Evolutionary conservation across 2,797 vertebrate species (phyloP), one percentile per base, ranked within the genome.

Genomic region (Rhyacichthys aspro): DNA sequence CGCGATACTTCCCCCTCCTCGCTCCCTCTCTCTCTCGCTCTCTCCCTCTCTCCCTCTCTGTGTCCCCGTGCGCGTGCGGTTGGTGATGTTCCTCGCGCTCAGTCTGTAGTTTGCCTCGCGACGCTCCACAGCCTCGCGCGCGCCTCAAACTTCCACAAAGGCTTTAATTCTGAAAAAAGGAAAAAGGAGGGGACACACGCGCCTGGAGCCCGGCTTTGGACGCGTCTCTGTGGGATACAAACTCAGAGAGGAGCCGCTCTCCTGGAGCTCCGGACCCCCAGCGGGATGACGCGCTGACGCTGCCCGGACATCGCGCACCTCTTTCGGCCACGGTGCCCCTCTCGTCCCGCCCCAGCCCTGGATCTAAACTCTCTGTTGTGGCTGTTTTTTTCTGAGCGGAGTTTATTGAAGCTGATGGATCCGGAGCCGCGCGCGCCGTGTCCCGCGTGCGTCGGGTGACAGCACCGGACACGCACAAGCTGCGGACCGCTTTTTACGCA

Each of bases 341-440:
- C 17, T 5, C 5, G 5, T 8, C 11, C 43, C 11, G 17, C 18
- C 10, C 17, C 18, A 2, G 5, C 19, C 19, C 1, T 52, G 48
- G 48, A 52, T 52, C 48, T 52, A 52, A 33, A 11, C 8, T 1
- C 9, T 45, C n/a, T 28, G 23, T 5, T 28, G 23, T 5, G 4
- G 23, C 7, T 28, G 23, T 11, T 45, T 7, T 19, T 19, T 45
- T 23, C 10, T 10, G 17, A 11, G 9, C 17, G 23, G 23, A 90
- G 2, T 28, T 28, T 28, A 28, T 32, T 52, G 6, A 15, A 12
- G 15, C 33, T 37, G 34, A 52, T 52, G 48, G 48, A 37, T 14
- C n/a, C 14, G 46, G 23, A 90, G 70, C 88, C 92, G 9, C 34
- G 55, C 86, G 90, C 93, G 74, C 59, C 92, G 17, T 34, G 5